Evolutionary conservation across 1,140 invertebrate genomes (phyloP), one percentile per base, ranked within the genome.

Genomic region (Trichoplusia ni): DNA sequence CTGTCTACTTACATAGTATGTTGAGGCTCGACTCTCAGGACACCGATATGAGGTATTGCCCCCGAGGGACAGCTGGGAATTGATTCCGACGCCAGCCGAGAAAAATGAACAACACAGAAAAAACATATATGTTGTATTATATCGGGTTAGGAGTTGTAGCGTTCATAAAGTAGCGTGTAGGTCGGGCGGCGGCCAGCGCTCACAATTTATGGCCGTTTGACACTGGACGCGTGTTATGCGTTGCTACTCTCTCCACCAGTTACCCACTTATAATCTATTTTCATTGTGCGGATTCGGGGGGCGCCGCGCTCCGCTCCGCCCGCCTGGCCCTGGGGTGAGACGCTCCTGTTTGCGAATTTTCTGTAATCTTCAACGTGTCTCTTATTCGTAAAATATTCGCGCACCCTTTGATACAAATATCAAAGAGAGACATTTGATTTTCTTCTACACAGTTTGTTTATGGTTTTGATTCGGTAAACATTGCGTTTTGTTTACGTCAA

Each of bases 201-300:
- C n/a, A 35, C 65, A 65, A 72, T 72, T 72, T 69, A 72, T 72
- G 25, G 63, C 58, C 47, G 51, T 68, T 72, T 72, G 51, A 72
- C 70, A 68, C 66, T 64, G 37, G 65, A 60, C 51, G 59, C 47
- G 68, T 63, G 51, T 54, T 38, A 37, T 25, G 14, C 23, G 21
- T 54, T 38, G 9, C 9, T 29, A 27, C 9, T 19, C 38, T 19
- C 53, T 29, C 21, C 14, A 9, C 11, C 38, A 29, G n/a, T 42
- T 42, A 18, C 49, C 33, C 49, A 37, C 53, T 42, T 42, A 42
- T 42, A 58, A 58, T 58, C 53, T 58, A 58, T 42, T 42, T 42
- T 42, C 38, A 58, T 42, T 19, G 23, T 58, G 38, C 8, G 35
- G 27, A 19, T 29, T 42, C 0, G 37, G 23, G 38, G 8, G 11